Conservation (phyloP, 2,113 vertebrate genomes). For the Tichodroma muraria region DNA sequence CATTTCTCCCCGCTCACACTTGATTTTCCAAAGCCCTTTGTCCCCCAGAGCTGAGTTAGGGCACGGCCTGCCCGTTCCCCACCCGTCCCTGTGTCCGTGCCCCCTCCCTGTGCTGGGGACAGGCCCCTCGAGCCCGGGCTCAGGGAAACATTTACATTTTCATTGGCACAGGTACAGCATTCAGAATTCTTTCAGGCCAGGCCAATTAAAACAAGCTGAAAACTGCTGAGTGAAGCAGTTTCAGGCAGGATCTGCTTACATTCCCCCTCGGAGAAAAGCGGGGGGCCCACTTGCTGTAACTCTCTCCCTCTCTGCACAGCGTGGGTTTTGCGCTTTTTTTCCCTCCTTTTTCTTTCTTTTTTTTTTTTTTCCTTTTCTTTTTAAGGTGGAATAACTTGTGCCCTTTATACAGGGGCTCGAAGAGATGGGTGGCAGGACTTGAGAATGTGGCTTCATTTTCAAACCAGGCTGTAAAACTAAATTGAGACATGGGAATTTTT, state of each 20-base stretch:
- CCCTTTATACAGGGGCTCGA: not conserved
- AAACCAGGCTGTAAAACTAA: not conserved
- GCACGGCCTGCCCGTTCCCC: not conserved
- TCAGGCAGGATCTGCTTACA: slow-evolving; percentile 71
- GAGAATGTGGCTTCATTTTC: not conserved
- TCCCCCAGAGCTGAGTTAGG: not conserved
- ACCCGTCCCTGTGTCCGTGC: not conserved
- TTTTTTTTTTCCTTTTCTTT: not conserved
- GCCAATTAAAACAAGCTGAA: slow-evolving; percentile 76
- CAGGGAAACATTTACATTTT: slow-evolving; percentile 65
- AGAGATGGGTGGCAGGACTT: slow-evolving; percentile 23
- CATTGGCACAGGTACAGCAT: slow-evolving; percentile 71
- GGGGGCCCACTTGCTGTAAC: slow-evolving; percentile 50
- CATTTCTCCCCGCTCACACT: not conserved
- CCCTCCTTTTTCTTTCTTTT: fast-evolving
- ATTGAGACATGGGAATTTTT: not conserved
- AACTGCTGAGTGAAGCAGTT: slow-evolving; percentile 70
- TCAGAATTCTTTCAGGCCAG: slow-evolving; percentile 73
- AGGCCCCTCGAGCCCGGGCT: not conserved
- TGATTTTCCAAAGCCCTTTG: not conserved
- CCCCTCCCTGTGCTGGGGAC: slow-evolving; percentile 9
- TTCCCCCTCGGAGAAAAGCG: slow-evolving; percentile 58
- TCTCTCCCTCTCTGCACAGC: slow-evolving; percentile 40
- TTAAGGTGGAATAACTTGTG: slow-evolving; percentile 54
- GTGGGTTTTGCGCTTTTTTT: not conserved